phyloP scores from a whole-genome alignment of 2,888 invertebrate species.

The Ryuthela nishihirai region DNA sequence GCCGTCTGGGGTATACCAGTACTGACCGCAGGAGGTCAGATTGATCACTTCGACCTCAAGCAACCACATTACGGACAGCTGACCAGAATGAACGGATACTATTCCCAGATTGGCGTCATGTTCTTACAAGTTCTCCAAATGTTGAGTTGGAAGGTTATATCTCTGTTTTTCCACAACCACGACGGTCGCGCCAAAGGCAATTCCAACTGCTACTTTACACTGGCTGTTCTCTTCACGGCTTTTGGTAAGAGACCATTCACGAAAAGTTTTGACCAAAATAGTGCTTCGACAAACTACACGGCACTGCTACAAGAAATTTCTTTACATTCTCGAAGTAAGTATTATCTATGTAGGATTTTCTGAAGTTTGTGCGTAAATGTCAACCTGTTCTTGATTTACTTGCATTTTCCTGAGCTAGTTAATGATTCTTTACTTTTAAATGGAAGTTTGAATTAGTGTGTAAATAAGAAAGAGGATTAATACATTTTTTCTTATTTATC shows the following conservation, averaged over 20 bases:
- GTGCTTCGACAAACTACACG: constrained; percentile 56
- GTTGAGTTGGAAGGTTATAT: constrained; percentile 69
- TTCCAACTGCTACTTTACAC: constrained; percentile 72
- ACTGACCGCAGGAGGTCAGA: constrained; percentile 74
- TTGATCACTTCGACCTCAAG: constrained; percentile 68
- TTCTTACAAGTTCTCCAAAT: constrained; percentile 65
- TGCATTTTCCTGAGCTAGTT: too few relatives aligned
- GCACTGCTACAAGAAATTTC: constrained; percentile 61
- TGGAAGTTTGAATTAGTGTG: too few relatives aligned
- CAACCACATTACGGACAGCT: constrained; percentile 65
- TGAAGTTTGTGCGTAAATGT: not conserved
- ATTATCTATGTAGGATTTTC: constrained; percentile 46
- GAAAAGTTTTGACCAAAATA: constrained; percentile 63
- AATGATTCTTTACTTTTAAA: too few relatives aligned
- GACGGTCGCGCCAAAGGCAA: constrained; percentile 57
- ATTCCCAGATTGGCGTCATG: constrained; percentile 57
- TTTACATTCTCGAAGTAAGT: constrained; percentile 68
- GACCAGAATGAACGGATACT: constrained; percentile 79
- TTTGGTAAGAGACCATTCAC: constrained; percentile 55
- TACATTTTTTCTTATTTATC: too few relatives aligned
- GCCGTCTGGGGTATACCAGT: constrained; percentile 77
- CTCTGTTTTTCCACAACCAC: constrained; percentile 69
- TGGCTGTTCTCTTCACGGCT: constrained; percentile 63
- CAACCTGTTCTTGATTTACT: too few relatives aligned
- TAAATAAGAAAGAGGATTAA: too few relatives aligned